Conservation (phyloP, 2,113 vertebrate genomes). For the Oenanthe oenanthe region DNA sequence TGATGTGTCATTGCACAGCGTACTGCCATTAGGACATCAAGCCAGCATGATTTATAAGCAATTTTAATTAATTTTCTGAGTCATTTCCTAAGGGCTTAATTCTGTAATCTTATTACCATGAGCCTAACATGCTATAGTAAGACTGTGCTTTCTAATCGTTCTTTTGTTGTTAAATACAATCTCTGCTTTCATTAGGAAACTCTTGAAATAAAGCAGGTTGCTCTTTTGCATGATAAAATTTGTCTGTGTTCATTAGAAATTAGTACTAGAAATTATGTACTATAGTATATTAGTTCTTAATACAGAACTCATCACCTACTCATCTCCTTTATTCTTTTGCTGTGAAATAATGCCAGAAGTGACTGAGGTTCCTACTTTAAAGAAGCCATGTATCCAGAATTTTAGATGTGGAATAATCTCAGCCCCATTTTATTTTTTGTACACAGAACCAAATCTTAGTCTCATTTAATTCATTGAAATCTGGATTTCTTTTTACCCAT, state of each 20-base stretch:
- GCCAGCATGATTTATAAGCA: constrained; percentile 31
- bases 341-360: not conserved
- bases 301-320: not conserved
- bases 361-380: not conserved
- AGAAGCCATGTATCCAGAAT: not conserved
- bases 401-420: not conserved
- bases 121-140: constrained; percentile 1
- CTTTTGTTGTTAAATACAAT: constrained; percentile 44
- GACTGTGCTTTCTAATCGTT: constrained; percentile 42
- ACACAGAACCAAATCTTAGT: not conserved
- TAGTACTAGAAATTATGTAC: not conserved
- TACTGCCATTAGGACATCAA: constrained; percentile 48
- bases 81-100: constrained; percentile 50
- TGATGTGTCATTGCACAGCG: not conserved
- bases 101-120: constrained; percentile 54
- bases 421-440: not conserved
- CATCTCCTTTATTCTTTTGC: not conserved
- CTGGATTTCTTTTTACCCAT: not conserved
- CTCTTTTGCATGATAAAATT: not conserved
- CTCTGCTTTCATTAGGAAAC: constrained; percentile 27
- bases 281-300: not conserved
- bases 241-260: not conserved
- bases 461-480: not conserved
- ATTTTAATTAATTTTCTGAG: constrained; percentile 68
- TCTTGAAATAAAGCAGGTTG: constrained; percentile 4